Percentiles rank a stretch among this genome's conserved stretches.
Evolutionary conservation across 92 coral and sea anemone species (phyloP).

Genomic region (Paragorgia papillata): DNA sequence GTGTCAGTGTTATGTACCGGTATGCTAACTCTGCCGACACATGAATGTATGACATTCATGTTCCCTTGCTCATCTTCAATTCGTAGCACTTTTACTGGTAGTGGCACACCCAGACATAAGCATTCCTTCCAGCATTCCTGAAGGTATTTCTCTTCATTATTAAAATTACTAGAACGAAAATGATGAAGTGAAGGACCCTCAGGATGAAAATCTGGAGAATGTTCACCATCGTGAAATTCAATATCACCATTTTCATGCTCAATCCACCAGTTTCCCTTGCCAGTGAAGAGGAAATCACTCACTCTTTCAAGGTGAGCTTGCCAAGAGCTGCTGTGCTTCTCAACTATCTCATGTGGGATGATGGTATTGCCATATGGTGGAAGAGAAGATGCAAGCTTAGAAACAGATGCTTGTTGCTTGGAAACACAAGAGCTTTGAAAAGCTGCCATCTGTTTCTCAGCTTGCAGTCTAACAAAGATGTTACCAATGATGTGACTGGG

Average conservation of each 20-base stretch:
- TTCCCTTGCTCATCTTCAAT: slow-evolving; percentile 48
- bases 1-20: neutral
- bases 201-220: slow-evolving; percentile 34
- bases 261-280: slow-evolving; percentile 64
- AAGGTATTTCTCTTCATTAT: no score
- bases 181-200: slow-evolving; percentile 61
- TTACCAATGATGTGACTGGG: slow-evolving; percentile 61
- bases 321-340: no score
- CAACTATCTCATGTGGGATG: no score
- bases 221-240: slow-evolving; percentile 57
- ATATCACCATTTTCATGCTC: slow-evolving; percentile 53
- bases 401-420: no score
- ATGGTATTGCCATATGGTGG: no score
- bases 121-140: no score
- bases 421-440: no score
- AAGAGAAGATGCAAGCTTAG: no score
- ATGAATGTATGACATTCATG: slow-evolving; percentile 2
- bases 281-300: slow-evolving; percentile 28
- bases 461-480: no score
- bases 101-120: slow-evolving; percentile 3
- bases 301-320: slow-evolving; percentile 51
- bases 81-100: slow-evolving; percentile 43
- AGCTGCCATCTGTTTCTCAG: no score
- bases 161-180: no score
- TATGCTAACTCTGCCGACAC: neutral